Evolutionary conservation across 1,140 invertebrate species (phyloP), one percentile per base, ranked within the genome.

Genomic region (Tribolium castaneum): DNA sequence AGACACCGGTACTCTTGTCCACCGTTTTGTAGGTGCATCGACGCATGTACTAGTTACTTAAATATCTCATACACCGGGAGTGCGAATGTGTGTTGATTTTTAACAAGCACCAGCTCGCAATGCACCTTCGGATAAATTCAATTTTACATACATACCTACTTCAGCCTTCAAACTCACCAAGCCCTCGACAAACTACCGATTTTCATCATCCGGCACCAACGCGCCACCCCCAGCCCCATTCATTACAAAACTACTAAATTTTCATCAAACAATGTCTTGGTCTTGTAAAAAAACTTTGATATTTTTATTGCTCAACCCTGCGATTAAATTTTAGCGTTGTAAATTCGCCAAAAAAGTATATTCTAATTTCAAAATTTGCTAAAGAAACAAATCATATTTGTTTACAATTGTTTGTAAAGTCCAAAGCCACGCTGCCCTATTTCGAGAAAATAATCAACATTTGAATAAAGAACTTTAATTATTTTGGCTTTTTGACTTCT

Each of bases 81-180:
- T 70, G 66, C 75, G 75, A 75, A 76, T 71, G 78, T 66, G 73
- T 79, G 62, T 79, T 79, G 35, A 45, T 79, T 79, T 76, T 72
- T 66, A 66, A 75, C 45, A 78, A 75, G 71, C 77, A 78, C 77
- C 66, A 51, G 71, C 77, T 78, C 77, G 77, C 71, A 74, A 74
- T 78, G 77, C 77, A 75, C 71, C 59, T 75, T 78, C 56, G 56
- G 72, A 74, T 66, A 66, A 66, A 66, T 66, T 35, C 35, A 76
- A 49, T 70, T 10, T 13, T 70, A 59, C 25, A 35, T 59, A 75
- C 12, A 50, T 16, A 50, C 22, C 13, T 54, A 76, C 45, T 50
- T 76, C 75, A 76, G 59, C 66, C 66, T 76, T 76, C 19, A 76
- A 70, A 70, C 62, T 62, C 59, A 66, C 59, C 59, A 30, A n/a